These are phyloP conservation scores for Ataeniobius toweri DNA, from an alignment of 2,797 vertebrate genomes.

Conservation along the genomic window DNA sequence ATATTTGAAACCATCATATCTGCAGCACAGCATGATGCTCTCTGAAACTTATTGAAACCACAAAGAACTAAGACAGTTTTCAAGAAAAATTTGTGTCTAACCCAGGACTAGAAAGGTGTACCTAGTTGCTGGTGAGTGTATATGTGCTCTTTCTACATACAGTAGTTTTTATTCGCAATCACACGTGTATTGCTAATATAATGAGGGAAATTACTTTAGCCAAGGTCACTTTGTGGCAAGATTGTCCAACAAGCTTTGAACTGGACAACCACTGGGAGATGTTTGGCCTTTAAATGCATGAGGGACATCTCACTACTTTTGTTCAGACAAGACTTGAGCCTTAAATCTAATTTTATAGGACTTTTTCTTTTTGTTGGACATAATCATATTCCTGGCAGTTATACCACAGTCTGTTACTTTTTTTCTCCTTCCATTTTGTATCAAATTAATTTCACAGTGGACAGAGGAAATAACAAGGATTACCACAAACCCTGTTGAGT, in stretches of 20 bases:
- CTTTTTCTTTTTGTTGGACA: background rate
- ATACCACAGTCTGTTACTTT: background rate
- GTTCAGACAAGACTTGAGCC: background rate
- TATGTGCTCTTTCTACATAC: background rate
- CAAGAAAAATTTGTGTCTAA: too few relatives aligned
- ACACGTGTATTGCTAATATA: background rate
- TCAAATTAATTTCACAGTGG: constrained; percentile 36
- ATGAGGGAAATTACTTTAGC: background rate
- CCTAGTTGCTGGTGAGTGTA: background rate
- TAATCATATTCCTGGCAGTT: constrained; percentile 3
- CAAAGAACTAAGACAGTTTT: too few relatives aligned
- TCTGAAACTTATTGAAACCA: too few relatives aligned
- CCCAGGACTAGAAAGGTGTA: background rate
- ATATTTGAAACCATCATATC: too few relatives aligned
- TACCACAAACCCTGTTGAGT: constrained; percentile 34
- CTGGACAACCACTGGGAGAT: background rate
- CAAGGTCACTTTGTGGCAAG: background rate
- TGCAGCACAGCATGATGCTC: too few relatives aligned
- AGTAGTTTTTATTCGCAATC: background rate
- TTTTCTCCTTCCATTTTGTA: background rate
- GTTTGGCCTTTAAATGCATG: background rate
- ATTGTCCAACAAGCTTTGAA: background rate
- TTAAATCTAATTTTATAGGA: constrained; percentile 6
- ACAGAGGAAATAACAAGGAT: constrained; percentile 38
- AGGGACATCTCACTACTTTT: background rate